A percentile compares a stretch with the other conserved stretches of the same genome.
Evolutionary conservation across 1,140 invertebrate genomes (phyloP).

Genomic region (Drosophila jambulina): DNA sequence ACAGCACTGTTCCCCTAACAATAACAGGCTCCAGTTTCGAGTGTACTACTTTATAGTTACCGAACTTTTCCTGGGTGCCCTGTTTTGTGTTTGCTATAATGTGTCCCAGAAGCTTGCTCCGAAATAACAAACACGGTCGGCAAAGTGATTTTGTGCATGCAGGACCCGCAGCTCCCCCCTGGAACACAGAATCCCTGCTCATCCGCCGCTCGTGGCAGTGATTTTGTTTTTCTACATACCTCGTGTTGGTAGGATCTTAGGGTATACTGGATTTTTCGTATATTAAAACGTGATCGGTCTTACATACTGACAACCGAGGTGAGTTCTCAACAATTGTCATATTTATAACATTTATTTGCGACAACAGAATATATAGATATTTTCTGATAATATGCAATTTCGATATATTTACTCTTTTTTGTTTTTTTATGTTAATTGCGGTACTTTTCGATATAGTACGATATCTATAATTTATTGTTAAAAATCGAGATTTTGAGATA

Average conservation of each 20-base stretch:
- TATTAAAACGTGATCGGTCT: not conserved
- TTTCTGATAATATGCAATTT: too few species aligned
- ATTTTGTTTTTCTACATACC: conserved; percentile 8
- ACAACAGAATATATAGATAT: too few species aligned
- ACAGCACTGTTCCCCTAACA: conserved; percentile 12
- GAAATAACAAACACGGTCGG: conserved; percentile 40
- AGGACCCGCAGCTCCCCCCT: not conserved
- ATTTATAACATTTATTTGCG: too few species aligned
- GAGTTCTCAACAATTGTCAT: too few species aligned
- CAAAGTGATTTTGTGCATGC: conserved; percentile 64
- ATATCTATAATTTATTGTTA: too few species aligned
- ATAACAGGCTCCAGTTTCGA: conserved; percentile 34
- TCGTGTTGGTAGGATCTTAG: too few species aligned
- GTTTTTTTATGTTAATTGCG: too few species aligned
- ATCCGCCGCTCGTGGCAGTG: conserved; percentile 19
- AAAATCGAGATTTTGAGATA: too few species aligned
- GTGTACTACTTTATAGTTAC: conserved; percentile 39
- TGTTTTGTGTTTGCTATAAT: conserved; percentile 43
- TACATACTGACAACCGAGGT: too few species aligned
- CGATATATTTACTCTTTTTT: too few species aligned
- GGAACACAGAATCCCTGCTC: conserved; percentile 1
- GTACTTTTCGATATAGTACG: too few species aligned
- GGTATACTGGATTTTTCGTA: not conserved
- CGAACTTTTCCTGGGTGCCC: conserved; percentile 24
- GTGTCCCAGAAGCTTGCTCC: conserved; percentile 41